Percentiles rank a stretch among this genome's conserved stretches.
phyloP scores from a whole-genome alignment of 2,797 vertebrate species.

The Liasis olivaceus region DNA sequence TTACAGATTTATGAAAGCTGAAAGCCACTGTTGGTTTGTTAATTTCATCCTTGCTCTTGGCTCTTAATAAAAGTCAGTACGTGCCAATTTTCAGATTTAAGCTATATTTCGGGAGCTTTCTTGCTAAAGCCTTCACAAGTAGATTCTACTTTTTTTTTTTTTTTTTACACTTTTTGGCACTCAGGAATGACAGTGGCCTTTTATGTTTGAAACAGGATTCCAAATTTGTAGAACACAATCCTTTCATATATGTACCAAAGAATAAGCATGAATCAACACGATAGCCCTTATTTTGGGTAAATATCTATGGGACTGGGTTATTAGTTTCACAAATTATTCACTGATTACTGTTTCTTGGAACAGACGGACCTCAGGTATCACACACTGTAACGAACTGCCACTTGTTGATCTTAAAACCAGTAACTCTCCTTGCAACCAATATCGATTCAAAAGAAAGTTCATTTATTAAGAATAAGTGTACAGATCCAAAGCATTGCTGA shows the following conservation, averaged over 20 bases:
- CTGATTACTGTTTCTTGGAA: neutral
- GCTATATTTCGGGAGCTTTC: constrained; percentile 29
- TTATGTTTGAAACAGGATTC: constrained; percentile 10
- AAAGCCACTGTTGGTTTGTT: constrained; percentile 10
- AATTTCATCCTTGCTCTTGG: constrained; percentile 40
- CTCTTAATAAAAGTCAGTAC: constrained; percentile 32
- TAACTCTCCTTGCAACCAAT: too few species aligned
- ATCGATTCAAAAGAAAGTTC: too few species aligned
- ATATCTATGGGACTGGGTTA: neutral
- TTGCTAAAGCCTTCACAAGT: constrained; percentile 19
- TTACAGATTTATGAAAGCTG: neutral
- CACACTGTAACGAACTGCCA: too few species aligned
- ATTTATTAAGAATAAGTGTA: too few species aligned
- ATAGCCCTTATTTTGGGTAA: neutral
- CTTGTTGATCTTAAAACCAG: too few species aligned
- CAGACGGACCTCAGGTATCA: neutral
- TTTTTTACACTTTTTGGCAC: constrained; percentile 24
- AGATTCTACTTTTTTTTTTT: constrained; percentile 3
- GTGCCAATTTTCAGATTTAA: constrained; percentile 17
- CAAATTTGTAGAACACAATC: neutral
- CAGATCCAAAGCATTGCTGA: too few species aligned
- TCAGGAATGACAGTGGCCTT: constrained; percentile 6
- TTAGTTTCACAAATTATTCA: neutral
- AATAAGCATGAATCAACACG: neutral
- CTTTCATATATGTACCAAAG: neutral